Percentiles rank a stretch among this genome's conserved stretches.
These are phyloP conservation scores for Cydia amplana DNA, from an alignment of 1,140 invertebrate species.

Conservation along the genomic window DNA sequence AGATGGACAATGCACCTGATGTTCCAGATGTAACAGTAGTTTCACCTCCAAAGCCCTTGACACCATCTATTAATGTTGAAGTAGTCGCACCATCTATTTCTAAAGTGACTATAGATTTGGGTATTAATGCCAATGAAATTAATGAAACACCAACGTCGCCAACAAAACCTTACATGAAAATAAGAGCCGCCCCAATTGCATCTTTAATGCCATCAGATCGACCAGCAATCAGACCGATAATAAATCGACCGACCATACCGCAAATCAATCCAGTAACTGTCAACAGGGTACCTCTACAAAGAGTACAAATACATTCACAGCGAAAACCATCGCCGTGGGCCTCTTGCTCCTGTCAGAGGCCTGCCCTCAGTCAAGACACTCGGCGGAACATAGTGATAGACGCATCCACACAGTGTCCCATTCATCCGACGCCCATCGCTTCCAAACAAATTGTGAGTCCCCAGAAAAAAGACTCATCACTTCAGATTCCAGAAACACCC, in stretches of 20 bases:
- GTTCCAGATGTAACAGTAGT: neutral
- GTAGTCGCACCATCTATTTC: neutral
- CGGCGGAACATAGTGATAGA: slow-evolving; percentile 7
- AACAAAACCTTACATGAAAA: neutral
- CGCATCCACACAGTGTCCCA: neutral
- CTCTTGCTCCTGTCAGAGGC: neutral
- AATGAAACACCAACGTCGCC: neutral
- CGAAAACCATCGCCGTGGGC: neutral
- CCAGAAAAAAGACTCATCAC: neutral
- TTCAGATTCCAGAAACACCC: neutral
- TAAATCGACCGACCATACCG: neutral
- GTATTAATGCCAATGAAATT: neutral
- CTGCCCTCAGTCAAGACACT: neutral
- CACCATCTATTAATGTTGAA: neutral
- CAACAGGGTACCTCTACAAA: neutral
- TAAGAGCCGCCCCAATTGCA: neutral
- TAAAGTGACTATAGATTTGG: neutral
- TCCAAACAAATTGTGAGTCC: neutral
- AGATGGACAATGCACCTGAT: neutral
- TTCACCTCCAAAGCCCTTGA: neutral
- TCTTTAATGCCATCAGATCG: neutral
- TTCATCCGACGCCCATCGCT: neutral
- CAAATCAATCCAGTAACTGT: neutral
- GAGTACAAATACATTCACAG: neutral
- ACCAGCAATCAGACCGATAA: neutral